phyloP scores from a whole-genome alignment of 1,140 invertebrate genomes.

The Drosophila sp. region DNA sequence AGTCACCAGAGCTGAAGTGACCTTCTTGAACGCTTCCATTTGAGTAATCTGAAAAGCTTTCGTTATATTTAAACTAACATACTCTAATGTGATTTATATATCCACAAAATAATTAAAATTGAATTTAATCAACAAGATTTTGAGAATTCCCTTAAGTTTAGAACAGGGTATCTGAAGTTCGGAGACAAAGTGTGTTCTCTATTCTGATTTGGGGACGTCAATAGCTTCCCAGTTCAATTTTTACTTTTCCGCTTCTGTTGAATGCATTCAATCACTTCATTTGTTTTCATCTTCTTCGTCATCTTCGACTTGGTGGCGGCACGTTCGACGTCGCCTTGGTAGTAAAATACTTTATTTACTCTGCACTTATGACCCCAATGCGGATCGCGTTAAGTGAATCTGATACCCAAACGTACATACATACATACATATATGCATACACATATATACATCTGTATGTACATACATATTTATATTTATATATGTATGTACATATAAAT shows the following conservation, averaged over 20 bases:
- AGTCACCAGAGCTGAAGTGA: too few relatives aligned
- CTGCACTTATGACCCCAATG: constrained; percentile 78
- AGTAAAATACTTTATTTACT: constrained; percentile 78
- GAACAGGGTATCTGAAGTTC: background rate
- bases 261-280: constrained; percentile 79
- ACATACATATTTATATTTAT: background rate
- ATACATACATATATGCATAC: constrained; percentile 11
- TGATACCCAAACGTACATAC: constrained; percentile 51
- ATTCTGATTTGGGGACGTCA: background rate
- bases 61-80: too few relatives aligned
- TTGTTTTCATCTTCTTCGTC: constrained; percentile 53
- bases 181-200: background rate
- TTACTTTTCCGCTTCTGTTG: constrained; percentile 33
- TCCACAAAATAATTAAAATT: too few relatives aligned
- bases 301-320: constrained; percentile 34
- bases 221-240: constrained; percentile 28
- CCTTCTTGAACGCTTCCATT: too few relatives aligned
- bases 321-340: constrained; percentile 47
- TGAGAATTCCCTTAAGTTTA: too few relatives aligned
- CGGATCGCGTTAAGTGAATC: constrained; percentile 78
- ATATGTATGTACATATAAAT: background rate
- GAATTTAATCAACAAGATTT: too few relatives aligned
- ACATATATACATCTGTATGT: constrained; percentile 5
- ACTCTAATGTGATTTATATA: too few relatives aligned
- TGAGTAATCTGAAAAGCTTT: too few relatives aligned